Evolutionary conservation across 2,888 invertebrate genomes (phyloP).

Genomic region (Cremastinae sp.): DNA sequence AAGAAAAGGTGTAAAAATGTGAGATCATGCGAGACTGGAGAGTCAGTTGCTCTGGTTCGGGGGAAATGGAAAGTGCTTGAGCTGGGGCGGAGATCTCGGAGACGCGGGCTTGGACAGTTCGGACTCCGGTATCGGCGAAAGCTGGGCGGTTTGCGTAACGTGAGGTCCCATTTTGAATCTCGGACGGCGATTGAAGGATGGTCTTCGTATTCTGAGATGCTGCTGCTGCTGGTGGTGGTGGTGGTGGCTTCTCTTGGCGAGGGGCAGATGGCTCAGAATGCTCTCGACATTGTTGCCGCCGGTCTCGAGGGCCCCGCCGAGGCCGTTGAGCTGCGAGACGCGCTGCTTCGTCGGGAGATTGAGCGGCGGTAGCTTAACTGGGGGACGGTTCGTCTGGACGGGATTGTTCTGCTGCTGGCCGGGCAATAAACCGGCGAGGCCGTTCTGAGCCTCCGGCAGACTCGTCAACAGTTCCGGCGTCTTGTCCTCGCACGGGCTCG

Average conservation of each 20-base stretch:
- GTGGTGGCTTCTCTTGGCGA: constrained; percentile 72
- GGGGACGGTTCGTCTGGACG: constrained; percentile 57
- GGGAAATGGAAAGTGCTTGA: constrained; percentile 79
- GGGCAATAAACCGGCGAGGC: constrained; percentile 20
- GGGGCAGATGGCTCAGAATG: constrained; percentile 61
- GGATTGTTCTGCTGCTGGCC: constrained; percentile 8
- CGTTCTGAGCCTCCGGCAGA: constrained; percentile 4
- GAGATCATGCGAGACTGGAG: background rate
- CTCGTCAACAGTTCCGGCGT: constrained; percentile 41
- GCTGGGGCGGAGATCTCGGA: constrained; percentile 81
- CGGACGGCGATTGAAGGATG: constrained; percentile 73
- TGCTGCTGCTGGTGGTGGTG: constrained; percentile 74
- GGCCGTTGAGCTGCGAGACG: constrained; percentile 49
- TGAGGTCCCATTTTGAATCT: constrained; percentile 76
- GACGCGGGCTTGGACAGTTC: constrained; percentile 87
- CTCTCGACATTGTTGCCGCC: constrained; percentile 39
- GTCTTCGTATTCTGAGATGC: constrained; percentile 72
- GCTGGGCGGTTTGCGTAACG: constrained; percentile 78
- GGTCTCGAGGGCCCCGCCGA: constrained; percentile 21
- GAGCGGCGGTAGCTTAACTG: constrained; percentile 70
- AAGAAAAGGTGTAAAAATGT: background rate
- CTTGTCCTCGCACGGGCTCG: constrained; percentile 53
- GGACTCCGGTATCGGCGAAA: constrained; percentile 88
- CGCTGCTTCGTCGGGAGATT: constrained; percentile 66
- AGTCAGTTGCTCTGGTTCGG: constrained; percentile 68